These are phyloP conservation scores for Cochlearius cochlearius DNA, from an alignment of 2,113 vertebrate species.

Conservation along the genomic window DNA sequence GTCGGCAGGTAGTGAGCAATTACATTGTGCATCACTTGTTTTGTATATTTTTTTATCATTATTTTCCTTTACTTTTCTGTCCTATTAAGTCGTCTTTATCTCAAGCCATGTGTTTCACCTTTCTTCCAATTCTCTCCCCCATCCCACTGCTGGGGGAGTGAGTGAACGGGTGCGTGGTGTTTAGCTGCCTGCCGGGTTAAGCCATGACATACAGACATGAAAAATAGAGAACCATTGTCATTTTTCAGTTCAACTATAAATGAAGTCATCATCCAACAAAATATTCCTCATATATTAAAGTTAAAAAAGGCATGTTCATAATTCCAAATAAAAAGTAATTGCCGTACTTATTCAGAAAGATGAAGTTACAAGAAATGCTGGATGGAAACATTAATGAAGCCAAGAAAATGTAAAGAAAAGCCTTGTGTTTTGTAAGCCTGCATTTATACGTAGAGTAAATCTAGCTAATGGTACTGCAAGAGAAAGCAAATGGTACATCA, in stretches of 20 bases:
- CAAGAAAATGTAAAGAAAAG: background rate
- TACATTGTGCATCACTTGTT: too few relatives aligned
- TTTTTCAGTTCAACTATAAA: background rate
- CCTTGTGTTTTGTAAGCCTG: background rate
- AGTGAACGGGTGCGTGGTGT: too few relatives aligned
- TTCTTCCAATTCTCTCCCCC: too few relatives aligned
- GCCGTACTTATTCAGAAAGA: background rate
- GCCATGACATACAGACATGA: background rate
- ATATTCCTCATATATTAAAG: background rate
- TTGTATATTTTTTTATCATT: too few relatives aligned
- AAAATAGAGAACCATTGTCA: background rate
- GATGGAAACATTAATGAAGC: background rate
- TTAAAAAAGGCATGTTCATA: background rate
- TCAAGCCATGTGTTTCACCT: too few relatives aligned
- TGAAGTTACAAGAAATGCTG: background rate
- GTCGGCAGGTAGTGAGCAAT: too few relatives aligned
- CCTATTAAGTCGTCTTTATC: too few relatives aligned
- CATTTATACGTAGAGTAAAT: background rate
- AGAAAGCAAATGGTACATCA: background rate
- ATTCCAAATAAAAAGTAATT: conserved; percentile 6
- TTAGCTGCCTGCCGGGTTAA: too few relatives aligned
- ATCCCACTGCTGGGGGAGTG: too few relatives aligned
- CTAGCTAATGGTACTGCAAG: background rate
- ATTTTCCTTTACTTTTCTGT: too few relatives aligned
- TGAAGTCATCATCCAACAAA: background rate